phyloP scores from a whole-genome alignment of 2,797 vertebrate genomes.

The Myiotriccus ornatus region DNA sequence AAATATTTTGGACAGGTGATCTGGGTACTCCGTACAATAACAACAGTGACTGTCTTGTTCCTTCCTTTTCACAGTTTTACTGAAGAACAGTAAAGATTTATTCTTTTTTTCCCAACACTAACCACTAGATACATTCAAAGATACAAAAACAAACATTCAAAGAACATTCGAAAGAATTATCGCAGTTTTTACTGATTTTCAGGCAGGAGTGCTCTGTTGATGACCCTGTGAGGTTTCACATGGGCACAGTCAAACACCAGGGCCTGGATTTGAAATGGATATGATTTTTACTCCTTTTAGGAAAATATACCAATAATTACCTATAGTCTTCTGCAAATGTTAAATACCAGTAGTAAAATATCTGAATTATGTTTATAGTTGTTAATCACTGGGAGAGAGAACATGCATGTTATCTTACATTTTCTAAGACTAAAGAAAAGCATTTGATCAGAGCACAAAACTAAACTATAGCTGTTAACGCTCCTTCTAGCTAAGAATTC shows the following conservation, averaged over 20 bases:
- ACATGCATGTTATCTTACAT: background rate
- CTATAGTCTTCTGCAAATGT: background rate
- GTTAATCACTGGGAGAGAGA: background rate
- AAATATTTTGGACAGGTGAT: background rate
- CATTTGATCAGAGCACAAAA: rapidly evolving
- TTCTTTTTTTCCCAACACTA: background rate
- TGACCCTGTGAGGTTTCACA: background rate
- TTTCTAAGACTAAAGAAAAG: background rate
- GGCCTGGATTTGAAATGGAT: background rate
- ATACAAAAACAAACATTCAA: background rate
- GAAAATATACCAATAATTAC: background rate
- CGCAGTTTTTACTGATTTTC: background rate
- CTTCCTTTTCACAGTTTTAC: background rate
- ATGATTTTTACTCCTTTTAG: background rate
- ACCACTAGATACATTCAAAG: background rate
- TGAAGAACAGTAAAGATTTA: background rate
- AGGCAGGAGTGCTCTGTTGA: background rate
- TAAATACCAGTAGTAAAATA: background rate
- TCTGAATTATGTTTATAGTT: background rate
- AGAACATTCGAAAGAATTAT: background rate
- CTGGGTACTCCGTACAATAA: background rate
- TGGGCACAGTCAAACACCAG: background rate
- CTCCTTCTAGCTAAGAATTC: background rate
- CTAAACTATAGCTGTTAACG: background rate
- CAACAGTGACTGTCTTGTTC: background rate